A percentile compares a stretch with the other conserved stretches of the same genome.
These are phyloP conservation scores for Dermatemys mawii DNA, from an alignment of 2,113 vertebrate species.

Conservation along the genomic window DNA sequence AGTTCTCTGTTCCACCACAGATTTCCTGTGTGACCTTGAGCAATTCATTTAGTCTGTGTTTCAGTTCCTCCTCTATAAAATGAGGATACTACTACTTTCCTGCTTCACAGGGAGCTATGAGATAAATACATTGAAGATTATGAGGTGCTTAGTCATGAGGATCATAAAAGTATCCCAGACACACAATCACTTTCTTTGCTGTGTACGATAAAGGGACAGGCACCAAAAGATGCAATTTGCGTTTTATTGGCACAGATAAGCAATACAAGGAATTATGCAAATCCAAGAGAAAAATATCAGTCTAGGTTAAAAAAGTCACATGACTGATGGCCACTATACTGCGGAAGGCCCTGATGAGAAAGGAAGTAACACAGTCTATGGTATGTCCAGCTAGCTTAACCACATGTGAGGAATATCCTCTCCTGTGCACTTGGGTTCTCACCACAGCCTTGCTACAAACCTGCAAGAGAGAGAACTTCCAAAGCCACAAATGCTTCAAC, in stretches of 20 bases:
- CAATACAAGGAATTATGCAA: not conserved
- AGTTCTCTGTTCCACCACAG: not conserved
- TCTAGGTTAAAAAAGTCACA: not conserved
- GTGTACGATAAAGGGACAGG: not conserved
- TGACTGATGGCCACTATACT: accelerated
- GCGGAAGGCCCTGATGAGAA: accelerated
- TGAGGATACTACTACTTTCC: not conserved
- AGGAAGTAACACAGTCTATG: not conserved
- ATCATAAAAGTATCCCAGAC: not conserved
- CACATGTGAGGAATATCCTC: not conserved
- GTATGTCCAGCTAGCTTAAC: not conserved
- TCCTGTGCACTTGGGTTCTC: not conserved
- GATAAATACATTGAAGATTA: too few relatives aligned
- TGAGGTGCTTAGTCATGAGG: not conserved
- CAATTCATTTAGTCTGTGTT: not conserved
- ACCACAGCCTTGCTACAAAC: not conserved
- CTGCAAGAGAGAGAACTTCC: not conserved
- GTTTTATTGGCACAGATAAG: not conserved
- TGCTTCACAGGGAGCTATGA: not conserved
- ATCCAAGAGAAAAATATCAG: not conserved
- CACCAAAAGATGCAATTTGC: not conserved
- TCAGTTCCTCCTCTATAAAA: not conserved
- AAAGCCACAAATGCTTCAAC: not conserved
- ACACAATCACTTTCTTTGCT: not conserved
- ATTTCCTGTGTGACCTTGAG: not conserved